Base-by-base conservation (phyloP, 2,888 invertebrate genomes). In the Nymphalis urticae region DNA sequence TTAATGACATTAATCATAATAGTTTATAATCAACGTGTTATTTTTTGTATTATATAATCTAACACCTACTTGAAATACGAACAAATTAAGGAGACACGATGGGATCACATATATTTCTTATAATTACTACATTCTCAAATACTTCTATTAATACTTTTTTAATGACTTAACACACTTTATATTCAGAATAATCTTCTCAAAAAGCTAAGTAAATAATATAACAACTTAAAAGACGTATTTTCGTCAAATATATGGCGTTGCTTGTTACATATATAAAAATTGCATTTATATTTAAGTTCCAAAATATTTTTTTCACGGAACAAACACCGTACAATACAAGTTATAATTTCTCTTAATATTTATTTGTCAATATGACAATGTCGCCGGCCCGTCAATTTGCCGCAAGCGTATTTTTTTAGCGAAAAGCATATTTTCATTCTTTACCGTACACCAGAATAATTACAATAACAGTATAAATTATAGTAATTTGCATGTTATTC, bases 41-140 rank as follows among this genome's bases (percentile, higher is more conserved):
- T 50, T 58, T 50, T 36, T 62, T 68, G 27, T 68, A 70, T 72
- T 58, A 58, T 65, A 71, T 72, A 72, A 66, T 64, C 72, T 75
- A 75, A 70, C 67, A 69, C 69, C 73, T 75, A 75, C 65, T 72
- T 76, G 76, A 75, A 73, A 73, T 76, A 77, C 72, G 71, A 75
- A 76, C 72, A 77, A 73, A 82, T 73, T 79, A 80, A 83, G 82
- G 86, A 85, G 82, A 82, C 85, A 86, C 82, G 77, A 73, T 77
- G 84, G 85, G 84, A 86, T 86, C 85, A 86, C 85, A 78, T 75
- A 82, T 75, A 76, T 73, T 73, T 72, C 27, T 56, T 62, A 56
- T 62, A 56, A 62, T 53, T 60, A 69, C 70, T 72, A 70, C 54
- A 53, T 47, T 67, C 48, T 62, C 53, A 60, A 68, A 69, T 73